Percentiles rank a stretch among this genome's conserved stretches.
Evolutionary conservation across 2,888 invertebrate species (phyloP).

Genomic region (Plagiodera versicolora): DNA sequence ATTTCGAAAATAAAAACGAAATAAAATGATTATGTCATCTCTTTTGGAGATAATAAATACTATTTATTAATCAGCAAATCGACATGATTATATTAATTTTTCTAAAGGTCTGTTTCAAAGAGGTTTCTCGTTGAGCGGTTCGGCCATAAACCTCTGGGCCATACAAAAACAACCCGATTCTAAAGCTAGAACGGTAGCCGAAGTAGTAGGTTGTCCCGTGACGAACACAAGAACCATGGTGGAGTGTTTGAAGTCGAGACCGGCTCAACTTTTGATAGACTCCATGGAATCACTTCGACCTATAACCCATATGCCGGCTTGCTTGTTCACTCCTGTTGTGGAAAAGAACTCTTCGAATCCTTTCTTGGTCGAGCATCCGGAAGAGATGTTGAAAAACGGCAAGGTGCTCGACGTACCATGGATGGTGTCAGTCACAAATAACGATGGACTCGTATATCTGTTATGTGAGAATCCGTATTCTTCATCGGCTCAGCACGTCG

Average conservation of each 20-base stretch:
- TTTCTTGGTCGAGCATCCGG: conserved; percentile 68
- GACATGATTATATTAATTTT: too few relatives aligned
- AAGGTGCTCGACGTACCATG: conserved; percentile 68
- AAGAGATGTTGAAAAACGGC: conserved; percentile 61
- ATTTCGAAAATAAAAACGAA: too few relatives aligned
- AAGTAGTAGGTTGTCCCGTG: conserved; percentile 64
- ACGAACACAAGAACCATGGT: conserved; percentile 59
- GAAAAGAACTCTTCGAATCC: conserved; percentile 56
- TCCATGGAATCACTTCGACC: conserved; percentile 49
- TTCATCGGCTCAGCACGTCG: too few relatives aligned
- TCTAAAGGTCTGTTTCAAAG: conserved; percentile 58
- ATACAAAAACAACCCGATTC: conserved; percentile 59
- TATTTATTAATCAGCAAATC: too few relatives aligned
- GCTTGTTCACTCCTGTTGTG: conserved; percentile 44
- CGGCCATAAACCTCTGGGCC: conserved; percentile 62
- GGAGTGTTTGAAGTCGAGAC: conserved; percentile 58
- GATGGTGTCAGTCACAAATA: conserved; percentile 65
- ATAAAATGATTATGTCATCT: too few relatives aligned
- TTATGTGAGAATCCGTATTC: neutral
- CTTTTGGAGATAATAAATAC: too few relatives aligned
- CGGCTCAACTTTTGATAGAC: conserved; percentile 3
- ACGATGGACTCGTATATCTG: conserved; percentile 61
- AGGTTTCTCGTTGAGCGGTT: conserved; percentile 71
- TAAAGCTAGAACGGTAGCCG: conserved; percentile 63
- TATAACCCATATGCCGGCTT: conserved; percentile 30